A percentile compares a stretch with the other conserved stretches of the same genome.
Conservation (phyloP, 2,113 vertebrate species). For the Helogale parvula region DNA sequence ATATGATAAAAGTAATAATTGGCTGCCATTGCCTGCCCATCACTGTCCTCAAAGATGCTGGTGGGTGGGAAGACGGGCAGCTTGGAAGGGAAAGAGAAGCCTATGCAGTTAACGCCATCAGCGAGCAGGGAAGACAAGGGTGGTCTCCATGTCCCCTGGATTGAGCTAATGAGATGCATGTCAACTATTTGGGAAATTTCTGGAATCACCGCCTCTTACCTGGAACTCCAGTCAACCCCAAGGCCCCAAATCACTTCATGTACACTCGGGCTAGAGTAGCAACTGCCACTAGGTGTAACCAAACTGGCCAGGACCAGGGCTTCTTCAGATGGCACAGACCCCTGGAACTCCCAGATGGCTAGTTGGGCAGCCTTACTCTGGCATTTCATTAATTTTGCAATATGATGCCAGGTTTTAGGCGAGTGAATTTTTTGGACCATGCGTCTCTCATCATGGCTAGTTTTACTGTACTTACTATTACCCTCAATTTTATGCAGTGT, state of each 20-base stretch:
- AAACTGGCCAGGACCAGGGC: neutral
- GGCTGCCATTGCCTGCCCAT: neutral
- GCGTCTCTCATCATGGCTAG: neutral
- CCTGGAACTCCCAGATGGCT: neutral
- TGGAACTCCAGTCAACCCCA: neutral
- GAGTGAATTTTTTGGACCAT: neutral
- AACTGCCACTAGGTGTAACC: neutral
- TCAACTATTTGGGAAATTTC: neutral
- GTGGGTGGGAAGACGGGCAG: neutral
- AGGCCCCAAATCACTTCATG: neutral
- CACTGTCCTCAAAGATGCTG: neutral
- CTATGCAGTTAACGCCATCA: neutral
- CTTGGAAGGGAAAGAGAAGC: neutral
- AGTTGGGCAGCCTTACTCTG: neutral
- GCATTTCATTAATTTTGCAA: neutral
- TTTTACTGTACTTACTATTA: neutral
- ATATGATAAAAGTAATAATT: neutral
- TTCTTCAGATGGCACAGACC: neutral
- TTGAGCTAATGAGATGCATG: neutral
- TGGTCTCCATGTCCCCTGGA: neutral
- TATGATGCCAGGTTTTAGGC: conserved; percentile 3
- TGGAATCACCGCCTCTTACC: neutral
- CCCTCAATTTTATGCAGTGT: neutral
- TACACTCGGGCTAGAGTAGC: neutral
- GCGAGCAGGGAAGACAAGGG: neutral